Base-by-base conservation (phyloP, 2,888 invertebrate species). In the Cremastobaeus sp. region DNA sequence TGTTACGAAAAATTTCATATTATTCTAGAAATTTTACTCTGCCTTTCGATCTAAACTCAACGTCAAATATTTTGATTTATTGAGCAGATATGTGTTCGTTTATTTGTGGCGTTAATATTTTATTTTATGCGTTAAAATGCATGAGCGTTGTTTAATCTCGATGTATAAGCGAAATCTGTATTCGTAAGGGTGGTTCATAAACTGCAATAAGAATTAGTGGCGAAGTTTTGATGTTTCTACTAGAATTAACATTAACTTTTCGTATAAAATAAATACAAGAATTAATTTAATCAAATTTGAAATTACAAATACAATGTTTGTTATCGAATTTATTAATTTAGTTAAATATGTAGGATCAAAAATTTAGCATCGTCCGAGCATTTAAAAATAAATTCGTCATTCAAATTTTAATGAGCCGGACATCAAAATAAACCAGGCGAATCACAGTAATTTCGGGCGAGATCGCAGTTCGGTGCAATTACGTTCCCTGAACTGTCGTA, bases 401-500 rank as follows among this genome's bases (percentile, higher is more conserved):
- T 32, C 28, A 54, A 43, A 60, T 69, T 62, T 55, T 14, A 55
- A 57, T 52, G 60, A 66, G 54, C 54, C 39, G 72, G 66, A 60
- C 72, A 66, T 65, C 50, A 15, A 48, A 66, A 66, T 52, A 52
- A 66, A 59, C 60, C 54, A 72, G 32, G 17, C 41, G 45, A 41
- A 39, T 30, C 34, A 37, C 15, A 41, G 20, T 6, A 50, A n/a
- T n/a, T n/a, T n/a, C n/a, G 54, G 21, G 43, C 45, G 66, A 73
- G 60, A 62, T 73, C 60, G 60, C 60, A 55, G 68, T 62, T 15
- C 55, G 73, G 68, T 52, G 50, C 68, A 73, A 73, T 73, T 73
- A 73, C 37, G 50, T n/a, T 62, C 57, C 74, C 74, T 50, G 64
- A 69, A 60, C 74, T 69, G 74, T 69, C 69, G 74, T 74, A 74